phyloP scores from a whole-genome alignment of 1,140 invertebrate species.

The Drosophila lacertosa region DNA sequence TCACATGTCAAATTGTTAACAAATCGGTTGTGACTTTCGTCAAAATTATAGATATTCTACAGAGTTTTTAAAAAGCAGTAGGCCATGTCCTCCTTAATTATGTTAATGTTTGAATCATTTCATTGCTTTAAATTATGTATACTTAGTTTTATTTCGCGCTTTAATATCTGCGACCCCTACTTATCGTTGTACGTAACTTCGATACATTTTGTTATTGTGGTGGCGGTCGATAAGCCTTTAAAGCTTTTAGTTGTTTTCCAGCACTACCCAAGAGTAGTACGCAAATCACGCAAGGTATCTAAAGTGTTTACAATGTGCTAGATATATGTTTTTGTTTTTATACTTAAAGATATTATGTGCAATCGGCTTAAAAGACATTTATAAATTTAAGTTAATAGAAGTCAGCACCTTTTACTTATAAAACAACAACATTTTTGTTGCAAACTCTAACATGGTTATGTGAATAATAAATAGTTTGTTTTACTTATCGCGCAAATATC shows the following conservation, averaged over 20 bases:
- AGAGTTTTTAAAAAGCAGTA: not conserved
- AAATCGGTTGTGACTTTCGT: not conserved
- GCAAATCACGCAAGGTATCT: not conserved
- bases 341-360: too few relatives aligned
- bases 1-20: constrained; percentile 10
- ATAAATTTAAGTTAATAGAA: too few relatives aligned
- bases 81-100: not conserved
- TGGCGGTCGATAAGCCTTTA: not conserved
- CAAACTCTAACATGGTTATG: not conserved
- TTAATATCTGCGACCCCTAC: not conserved
- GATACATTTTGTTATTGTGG: not conserved
- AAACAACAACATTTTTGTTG: not conserved
- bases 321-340: too few relatives aligned
- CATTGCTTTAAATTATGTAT: not conserved
- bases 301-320: too few relatives aligned
- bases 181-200: not conserved
- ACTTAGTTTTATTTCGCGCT: not conserved
- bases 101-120: not conserved
- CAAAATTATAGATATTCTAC: not conserved
- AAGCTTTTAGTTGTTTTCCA: not conserved
- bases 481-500: not conserved
- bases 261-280: not conserved
- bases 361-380: too few relatives aligned
- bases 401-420: too few relatives aligned
- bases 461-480: too few relatives aligned